These are phyloP conservation scores for Aradus depressus DNA, from an alignment of 2,888 invertebrate species.

Conservation along the genomic window DNA sequence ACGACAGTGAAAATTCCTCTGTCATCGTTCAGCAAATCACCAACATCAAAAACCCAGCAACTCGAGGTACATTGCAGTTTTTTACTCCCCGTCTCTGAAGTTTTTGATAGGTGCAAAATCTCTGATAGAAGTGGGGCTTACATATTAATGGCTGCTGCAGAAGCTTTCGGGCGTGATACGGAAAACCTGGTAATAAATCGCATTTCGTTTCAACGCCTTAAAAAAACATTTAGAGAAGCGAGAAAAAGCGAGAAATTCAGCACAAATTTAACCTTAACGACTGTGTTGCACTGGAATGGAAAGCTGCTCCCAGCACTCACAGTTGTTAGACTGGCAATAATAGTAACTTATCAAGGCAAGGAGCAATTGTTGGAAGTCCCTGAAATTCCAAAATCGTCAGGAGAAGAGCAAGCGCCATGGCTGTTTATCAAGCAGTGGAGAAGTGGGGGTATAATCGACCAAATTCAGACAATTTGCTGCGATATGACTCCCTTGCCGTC, in stretches of 20 bases:
- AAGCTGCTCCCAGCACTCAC: conserved; percentile 3
- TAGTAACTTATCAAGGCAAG: conserved; percentile 2
- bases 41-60: neutral
- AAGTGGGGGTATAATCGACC: neutral
- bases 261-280: neutral
- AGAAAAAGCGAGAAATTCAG: conserved; percentile 5
- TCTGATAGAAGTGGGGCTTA: neutral
- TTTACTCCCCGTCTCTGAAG: conserved; percentile 2
- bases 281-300: conserved; percentile 8
- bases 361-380: neutral
- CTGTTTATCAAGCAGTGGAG: neutral
- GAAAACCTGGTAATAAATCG: neutral
- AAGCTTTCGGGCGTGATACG: conserved; percentile 1
- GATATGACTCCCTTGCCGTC: conserved; percentile 7
- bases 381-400: neutral
- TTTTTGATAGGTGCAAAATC: conserved; percentile 7
- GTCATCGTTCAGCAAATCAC: neutral
- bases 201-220: neutral
- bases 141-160: conserved; percentile 4
- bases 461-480: neutral
- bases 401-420: conserved; percentile 7
- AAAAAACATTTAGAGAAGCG: neutral
- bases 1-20: neutral
- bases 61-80: conserved; percentile 2
- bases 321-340: conserved; percentile 1